Evolutionary conservation across 2,797 vertebrate species (phyloP).

Genomic region (Sorex maritimensis): DNA sequence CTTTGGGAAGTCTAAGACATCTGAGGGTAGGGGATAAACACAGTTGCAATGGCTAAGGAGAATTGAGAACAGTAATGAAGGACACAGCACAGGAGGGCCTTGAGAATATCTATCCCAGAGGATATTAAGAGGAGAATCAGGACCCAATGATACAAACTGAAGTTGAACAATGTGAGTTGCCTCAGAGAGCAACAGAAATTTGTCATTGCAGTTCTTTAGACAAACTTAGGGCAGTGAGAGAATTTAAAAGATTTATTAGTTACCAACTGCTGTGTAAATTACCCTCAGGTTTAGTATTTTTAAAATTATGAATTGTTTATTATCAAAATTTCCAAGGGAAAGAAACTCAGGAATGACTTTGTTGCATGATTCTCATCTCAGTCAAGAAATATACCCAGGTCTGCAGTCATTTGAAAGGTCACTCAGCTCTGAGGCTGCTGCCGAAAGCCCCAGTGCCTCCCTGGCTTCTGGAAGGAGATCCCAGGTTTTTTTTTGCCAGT

Average conservation of each 20-base stretch:
- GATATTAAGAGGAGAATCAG: background rate
- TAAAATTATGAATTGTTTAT: slow-evolving; percentile 6
- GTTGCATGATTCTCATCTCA: background rate
- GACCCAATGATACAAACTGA: background rate
- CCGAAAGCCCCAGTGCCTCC: background rate
- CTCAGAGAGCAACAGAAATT: background rate
- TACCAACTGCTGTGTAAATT: slow-evolving; percentile 10
- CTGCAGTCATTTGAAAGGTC: background rate
- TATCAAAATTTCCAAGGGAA: slow-evolving; percentile 9
- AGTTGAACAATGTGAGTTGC: background rate
- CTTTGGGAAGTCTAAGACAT: no score
- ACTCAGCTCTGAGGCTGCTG: background rate
- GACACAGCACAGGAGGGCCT: background rate
- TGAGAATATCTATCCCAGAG: background rate
- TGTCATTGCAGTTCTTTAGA: background rate
- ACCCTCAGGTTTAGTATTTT: background rate
- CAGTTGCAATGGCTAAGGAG: background rate
- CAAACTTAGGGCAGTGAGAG: background rate
- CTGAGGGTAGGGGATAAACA: no score
- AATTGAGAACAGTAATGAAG: background rate
- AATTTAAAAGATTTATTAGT: slow-evolving; percentile 35
- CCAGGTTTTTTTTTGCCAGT: slow-evolving; percentile 12
- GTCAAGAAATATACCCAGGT: background rate
- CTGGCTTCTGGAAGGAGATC: background rate
- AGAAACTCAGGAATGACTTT: background rate